phyloP scores from a whole-genome alignment of 2,888 invertebrate species.

The Trissoscelio sp. region DNA sequence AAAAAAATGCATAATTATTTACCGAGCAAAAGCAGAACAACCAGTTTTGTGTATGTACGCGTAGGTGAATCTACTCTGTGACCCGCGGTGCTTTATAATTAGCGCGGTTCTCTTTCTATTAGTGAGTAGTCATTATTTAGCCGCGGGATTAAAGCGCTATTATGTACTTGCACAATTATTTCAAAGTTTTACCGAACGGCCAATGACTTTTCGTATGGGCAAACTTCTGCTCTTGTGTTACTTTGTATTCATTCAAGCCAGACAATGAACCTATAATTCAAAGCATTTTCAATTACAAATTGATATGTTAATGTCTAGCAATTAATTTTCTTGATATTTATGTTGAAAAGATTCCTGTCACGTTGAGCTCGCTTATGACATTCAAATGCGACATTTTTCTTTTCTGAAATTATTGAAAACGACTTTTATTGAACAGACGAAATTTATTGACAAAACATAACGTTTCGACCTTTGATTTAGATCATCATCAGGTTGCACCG shows the following conservation, averaged over 20 bases:
- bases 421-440: background rate
- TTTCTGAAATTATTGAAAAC: no score
- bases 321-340: slow-evolving; percentile 40
- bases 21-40: slow-evolving; percentile 42
- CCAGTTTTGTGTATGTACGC: slow-evolving; percentile 48
- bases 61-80: slow-evolving; percentile 64
- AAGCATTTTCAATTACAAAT: slow-evolving; percentile 44
- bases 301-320: slow-evolving; percentile 47
- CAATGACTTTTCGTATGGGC: slow-evolving; percentile 9
- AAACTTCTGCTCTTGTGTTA: slow-evolving; percentile 2
- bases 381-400: slow-evolving; percentile 31
- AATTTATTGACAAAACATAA: background rate
- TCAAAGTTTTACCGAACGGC: slow-evolving; percentile 33
- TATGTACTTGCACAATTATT: slow-evolving; percentile 48
- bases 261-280: slow-evolving; percentile 52
- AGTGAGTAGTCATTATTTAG: slow-evolving; percentile 61
- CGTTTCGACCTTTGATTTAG: no score
- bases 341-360: slow-evolving; percentile 22
- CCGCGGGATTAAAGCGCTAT: slow-evolving; percentile 55
- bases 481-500: no score
- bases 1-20: slow-evolving; percentile 57
- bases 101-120: slow-evolving; percentile 63
- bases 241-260: slow-evolving; percentile 15
- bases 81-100: slow-evolving; percentile 67
- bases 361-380: background rate